A percentile compares a stretch with the other conserved stretches of the same genome.
Conservation (phyloP, 2,797 vertebrate species). For the Arvicola amphibius region DNA sequence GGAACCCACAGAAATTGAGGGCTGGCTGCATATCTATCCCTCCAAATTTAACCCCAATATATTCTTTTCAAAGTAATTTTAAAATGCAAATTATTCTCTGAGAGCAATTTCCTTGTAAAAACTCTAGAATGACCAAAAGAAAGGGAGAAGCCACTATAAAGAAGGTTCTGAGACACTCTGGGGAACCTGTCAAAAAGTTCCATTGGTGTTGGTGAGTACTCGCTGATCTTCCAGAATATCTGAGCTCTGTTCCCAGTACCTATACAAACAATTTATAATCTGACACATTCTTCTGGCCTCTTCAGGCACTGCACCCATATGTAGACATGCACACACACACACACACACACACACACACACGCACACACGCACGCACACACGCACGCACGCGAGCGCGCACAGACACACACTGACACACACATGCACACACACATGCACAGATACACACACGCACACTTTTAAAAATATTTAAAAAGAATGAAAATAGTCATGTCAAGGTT, state of each 20-base stretch:
- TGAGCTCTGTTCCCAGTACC: neutral
- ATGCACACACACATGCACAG: neutral
- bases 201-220: neutral
- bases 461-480: neutral
- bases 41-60: neutral
- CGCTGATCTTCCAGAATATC: neutral
- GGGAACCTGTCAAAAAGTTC: neutral
- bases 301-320: neutral
- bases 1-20: neutral
- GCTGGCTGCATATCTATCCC: neutral
- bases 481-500: neutral
- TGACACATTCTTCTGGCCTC: neutral
- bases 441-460: neutral
- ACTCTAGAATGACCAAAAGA: conserved; percentile 17
- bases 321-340: neutral
- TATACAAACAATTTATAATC: neutral
- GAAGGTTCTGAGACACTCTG: neutral
- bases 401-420: neutral
- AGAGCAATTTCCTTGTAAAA: neutral
- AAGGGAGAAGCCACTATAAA: neutral
- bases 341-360: no score
- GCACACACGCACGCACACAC: neutral
- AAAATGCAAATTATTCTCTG: neutral
- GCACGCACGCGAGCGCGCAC: neutral
- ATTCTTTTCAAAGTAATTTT: neutral